Evolutionary conservation across 2,113 vertebrate genomes (phyloP).

Genomic region (Apteryx mantelli): DNA sequence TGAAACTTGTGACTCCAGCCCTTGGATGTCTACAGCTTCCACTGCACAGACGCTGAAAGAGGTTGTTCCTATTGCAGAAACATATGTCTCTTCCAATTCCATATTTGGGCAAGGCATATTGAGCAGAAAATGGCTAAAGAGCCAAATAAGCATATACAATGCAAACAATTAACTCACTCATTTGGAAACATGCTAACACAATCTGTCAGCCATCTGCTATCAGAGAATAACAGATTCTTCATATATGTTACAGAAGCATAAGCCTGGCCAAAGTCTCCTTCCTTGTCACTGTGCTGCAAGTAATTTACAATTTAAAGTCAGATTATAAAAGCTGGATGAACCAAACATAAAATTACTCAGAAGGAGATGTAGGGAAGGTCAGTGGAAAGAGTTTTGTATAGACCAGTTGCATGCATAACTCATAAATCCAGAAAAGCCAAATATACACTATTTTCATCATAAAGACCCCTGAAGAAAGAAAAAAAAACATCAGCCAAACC

Average conservation of each 20-base stretch:
- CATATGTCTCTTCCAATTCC: neutral
- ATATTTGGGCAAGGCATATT: neutral
- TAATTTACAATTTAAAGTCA: neutral
- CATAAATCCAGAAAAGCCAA: neutral
- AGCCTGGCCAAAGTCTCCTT: neutral
- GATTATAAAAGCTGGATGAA: neutral
- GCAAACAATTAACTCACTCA: neutral
- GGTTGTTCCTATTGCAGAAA: neutral
- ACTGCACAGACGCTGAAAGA: neutral
- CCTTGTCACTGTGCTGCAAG: neutral
- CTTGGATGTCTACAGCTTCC: neutral
- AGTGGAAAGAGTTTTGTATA: neutral
- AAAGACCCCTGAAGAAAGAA: neutral
- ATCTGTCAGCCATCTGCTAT: conserved; percentile 16
- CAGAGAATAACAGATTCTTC: neutral
- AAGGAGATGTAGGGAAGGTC: neutral
- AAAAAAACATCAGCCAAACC: neutral
- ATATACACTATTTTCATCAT: neutral
- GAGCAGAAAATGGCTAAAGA: neutral
- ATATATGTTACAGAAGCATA: neutral
- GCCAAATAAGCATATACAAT: neutral
- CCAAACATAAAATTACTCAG: neutral
- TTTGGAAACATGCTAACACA: neutral
- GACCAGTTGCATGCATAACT: neutral
- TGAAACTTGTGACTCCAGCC: neutral